Percentiles rank a stretch among this genome's conserved stretches.
Conservation (phyloP, 92 coral and sea anemone species). For the Palythoa grandis region DNA sequence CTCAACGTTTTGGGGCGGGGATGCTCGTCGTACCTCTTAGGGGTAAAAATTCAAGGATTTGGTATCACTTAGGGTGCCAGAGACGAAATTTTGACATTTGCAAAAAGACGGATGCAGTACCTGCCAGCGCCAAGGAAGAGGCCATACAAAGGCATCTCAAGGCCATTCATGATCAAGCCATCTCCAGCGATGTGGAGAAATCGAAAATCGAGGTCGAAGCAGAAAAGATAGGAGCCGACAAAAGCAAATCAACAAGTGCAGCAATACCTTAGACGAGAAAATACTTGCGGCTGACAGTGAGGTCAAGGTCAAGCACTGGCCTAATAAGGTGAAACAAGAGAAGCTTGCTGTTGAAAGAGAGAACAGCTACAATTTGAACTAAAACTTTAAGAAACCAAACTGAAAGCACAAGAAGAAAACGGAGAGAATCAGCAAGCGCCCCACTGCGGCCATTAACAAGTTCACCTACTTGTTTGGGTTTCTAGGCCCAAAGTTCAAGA, state of each 20-base stretch:
- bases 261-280: not conserved
- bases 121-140: conserved; percentile 38
- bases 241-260: not conserved
- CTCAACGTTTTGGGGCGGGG: too few species aligned
- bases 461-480: conserved; percentile 29
- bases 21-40: too few species aligned
- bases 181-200: not conserved
- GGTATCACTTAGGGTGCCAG: too few species aligned
- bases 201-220: not conserved
- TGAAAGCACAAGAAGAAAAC: not conserved
- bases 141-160: conserved; percentile 35
- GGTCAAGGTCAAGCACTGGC: conserved; percentile 36
- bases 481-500: conserved; percentile 17
- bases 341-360: conserved; percentile 33
- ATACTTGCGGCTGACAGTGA: conserved; percentile 26
- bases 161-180: conserved; percentile 18
- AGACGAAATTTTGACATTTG: too few species aligned
- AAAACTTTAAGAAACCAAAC: not conserved
- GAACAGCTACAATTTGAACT: not conserved
- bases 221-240: not conserved
- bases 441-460: conserved; percentile 22
- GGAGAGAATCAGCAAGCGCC: conserved; percentile 16
- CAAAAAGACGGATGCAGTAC: conserved; percentile 45
- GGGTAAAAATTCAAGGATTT: too few species aligned
- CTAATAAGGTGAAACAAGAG: conserved; percentile 5